Evolutionary conservation across 1,140 invertebrate species (phyloP).

Genomic region (Uloborus diversus): DNA sequence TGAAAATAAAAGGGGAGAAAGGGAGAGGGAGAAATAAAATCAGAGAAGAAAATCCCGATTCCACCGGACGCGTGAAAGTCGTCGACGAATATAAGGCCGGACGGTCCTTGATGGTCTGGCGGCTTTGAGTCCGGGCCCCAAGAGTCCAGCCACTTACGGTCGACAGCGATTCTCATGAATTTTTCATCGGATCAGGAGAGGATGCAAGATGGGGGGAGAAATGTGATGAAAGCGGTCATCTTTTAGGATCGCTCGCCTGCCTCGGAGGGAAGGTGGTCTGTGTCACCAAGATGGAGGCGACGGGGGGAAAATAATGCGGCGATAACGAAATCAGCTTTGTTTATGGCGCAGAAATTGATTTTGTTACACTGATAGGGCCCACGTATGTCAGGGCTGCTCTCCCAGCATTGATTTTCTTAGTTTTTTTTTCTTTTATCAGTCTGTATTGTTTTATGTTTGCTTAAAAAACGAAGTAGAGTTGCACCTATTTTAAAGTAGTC

Average conservation of each 20-base stretch:
- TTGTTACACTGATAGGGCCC: no score
- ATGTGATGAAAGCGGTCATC: conserved; percentile 55
- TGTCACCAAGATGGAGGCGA: not conserved
- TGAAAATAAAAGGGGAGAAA: not conserved
- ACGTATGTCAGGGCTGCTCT: no score
- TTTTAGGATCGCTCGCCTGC: conserved; percentile 21
- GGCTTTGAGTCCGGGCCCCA: conserved; percentile 41
- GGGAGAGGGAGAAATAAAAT: not conserved
- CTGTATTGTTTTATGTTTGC: no score
- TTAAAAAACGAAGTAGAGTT: no score
- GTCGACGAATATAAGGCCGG: conserved; percentile 16
- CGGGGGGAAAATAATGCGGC: not conserved
- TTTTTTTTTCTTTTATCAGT: no score
- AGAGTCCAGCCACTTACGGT: conserved; percentile 51
- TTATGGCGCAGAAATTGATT: no score
- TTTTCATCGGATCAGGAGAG: conserved; percentile 50
- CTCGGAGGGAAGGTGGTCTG: not conserved
- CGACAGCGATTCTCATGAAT: conserved; percentile 56
- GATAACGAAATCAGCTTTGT: no score
- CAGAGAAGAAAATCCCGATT: not conserved
- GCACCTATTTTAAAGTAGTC: no score
- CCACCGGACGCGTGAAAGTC: conserved; percentile 9
- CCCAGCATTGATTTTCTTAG: no score
- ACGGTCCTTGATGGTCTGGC: conserved; percentile 33
- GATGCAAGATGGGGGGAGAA: not conserved